Percentiles rank a stretch among this genome's conserved stretches.
Conservation (phyloP, 2,888 invertebrate genomes). For the Helobdella robusta region DNA sequence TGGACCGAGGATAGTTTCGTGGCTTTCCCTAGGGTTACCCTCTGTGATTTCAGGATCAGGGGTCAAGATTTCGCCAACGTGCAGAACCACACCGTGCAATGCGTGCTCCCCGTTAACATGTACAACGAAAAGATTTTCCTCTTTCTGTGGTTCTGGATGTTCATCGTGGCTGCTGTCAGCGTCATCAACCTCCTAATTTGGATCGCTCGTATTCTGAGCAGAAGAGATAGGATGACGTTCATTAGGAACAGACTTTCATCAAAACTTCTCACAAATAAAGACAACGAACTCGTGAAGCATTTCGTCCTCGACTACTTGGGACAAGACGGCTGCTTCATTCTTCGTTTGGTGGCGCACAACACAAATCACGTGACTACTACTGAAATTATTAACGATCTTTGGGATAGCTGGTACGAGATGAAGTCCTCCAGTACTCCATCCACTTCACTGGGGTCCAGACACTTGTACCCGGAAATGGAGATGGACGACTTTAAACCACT, state of each 20-base stretch:
- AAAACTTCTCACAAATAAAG: constrained; percentile 18
- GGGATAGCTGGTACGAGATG: constrained; percentile 28
- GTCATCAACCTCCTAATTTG: constrained; percentile 27
- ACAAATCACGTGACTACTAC: constrained; percentile 32
- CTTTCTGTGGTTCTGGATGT: constrained; percentile 49
- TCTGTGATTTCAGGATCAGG: constrained; percentile 45
- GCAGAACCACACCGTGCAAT: constrained; percentile 37
- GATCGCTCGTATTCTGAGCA: constrained; percentile 24
- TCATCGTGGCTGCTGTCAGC: constrained; percentile 39
- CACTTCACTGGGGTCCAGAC: not conserved
- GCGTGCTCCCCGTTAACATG: constrained; percentile 34
- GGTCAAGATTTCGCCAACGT: constrained; percentile 45
- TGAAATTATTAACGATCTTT: constrained; percentile 30
- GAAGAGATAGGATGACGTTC: constrained; percentile 35
- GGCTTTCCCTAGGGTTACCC: constrained; percentile 47
- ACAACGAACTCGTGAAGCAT: not conserved
- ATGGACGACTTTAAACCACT: not conserved
- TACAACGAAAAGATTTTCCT: constrained; percentile 48
- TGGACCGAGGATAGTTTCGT: constrained; percentile 38
- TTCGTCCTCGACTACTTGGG: constrained; percentile 31
- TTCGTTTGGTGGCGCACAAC: constrained; percentile 33
- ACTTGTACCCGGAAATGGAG: not conserved
- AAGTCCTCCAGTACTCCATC: not conserved
- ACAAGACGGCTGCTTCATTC: constrained; percentile 33
- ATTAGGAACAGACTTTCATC: constrained; percentile 38